Evolutionary conservation across 2,113 vertebrate genomes (phyloP), one percentile per base, ranked within the genome.

Genomic region (Bufo bufo): DNA sequence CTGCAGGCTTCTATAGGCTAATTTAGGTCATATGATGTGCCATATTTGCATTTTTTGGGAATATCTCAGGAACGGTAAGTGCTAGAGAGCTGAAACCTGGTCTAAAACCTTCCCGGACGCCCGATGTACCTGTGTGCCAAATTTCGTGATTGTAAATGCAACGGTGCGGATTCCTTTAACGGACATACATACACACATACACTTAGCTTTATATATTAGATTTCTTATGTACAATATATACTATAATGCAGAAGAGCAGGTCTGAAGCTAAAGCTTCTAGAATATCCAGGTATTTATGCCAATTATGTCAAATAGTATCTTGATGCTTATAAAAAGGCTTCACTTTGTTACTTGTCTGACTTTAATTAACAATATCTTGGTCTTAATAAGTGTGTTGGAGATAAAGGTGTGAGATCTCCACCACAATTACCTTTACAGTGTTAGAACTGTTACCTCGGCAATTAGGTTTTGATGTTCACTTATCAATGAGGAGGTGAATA

Each of bases 401-500:
- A 11, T 82, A 89, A 80, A 83, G 61, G 69, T 71, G 82, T 75
- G 20, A 63, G 17, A 89, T 82, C 72, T 17, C 23, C 58, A 3
- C 14, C 17, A 82, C 58, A 90, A 43, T 81, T 19, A 56, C 72
- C 78, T 50, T 43, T 23, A 56, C 33, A 52, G 52, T 87, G 50
- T 82, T 89, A 56, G 63, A 72, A 33, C 61, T 77, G 84, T 54
- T 82, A 85, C 54, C 72, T 78, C 54, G 58, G 79, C 59, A 52
- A 19, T 75, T 74, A 23, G n/a, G 43, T 86, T 90, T 59, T 56
- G 45, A 87, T 59, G 11, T 33, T 88, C 20, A 49, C 19, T 85
- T 90, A 69, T 14, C 77, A 89, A 49, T 50, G 17, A 85, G 45
- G 79, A 58, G 23, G 59, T 84, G 82, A 85, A 74, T 86, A 61